phyloP scores from a whole-genome alignment of 1,140 invertebrate species.

The Drosophila cardini region DNA sequence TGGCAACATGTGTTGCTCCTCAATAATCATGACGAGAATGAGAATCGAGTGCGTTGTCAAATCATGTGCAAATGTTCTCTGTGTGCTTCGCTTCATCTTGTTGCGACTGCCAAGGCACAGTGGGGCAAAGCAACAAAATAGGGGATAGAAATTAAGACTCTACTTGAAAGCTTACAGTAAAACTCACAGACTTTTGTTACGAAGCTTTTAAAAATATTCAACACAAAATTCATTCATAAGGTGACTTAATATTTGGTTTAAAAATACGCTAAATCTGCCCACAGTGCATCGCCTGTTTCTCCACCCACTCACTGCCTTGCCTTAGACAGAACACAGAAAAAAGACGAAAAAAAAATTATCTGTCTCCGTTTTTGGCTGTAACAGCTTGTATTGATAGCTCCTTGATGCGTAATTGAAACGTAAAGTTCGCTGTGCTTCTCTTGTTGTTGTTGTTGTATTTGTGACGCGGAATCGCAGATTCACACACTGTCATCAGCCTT shows the following conservation, averaged over 20 bases:
- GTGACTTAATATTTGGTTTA: neutral
- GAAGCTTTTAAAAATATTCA: no score
- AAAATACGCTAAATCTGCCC: neutral
- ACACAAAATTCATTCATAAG: no score
- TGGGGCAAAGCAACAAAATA: neutral
- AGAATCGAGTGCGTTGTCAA: conserved; percentile 49
- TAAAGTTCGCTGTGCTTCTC: conserved; percentile 67
- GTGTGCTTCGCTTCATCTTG: neutral
- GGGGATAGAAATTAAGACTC: neutral
- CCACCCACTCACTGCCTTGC: conserved; percentile 47
- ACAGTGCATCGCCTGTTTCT: conserved; percentile 29
- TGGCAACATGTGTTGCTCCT: conserved; percentile 60
- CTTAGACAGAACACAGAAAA: conserved; percentile 32
- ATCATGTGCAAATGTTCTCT: conserved; percentile 65
- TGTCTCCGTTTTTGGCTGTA: conserved; percentile 62
- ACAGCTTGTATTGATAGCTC: conserved; percentile 83
- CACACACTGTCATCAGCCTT: conserved; percentile 8
- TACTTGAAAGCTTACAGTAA: neutral
- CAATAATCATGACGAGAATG: conserved; percentile 62
- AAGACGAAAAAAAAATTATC: conserved; percentile 61
- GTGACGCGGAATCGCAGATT: conserved; percentile 6
- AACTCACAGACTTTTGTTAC: no score
- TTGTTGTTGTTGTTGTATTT: conserved; percentile 13
- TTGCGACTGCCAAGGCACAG: neutral
- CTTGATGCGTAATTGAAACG: conserved; percentile 83